Evolutionary conservation across 23 tunicate genomes (phyloP), one percentile per base, ranked within the genome.

Genomic region (Pegea sp.): DNA sequence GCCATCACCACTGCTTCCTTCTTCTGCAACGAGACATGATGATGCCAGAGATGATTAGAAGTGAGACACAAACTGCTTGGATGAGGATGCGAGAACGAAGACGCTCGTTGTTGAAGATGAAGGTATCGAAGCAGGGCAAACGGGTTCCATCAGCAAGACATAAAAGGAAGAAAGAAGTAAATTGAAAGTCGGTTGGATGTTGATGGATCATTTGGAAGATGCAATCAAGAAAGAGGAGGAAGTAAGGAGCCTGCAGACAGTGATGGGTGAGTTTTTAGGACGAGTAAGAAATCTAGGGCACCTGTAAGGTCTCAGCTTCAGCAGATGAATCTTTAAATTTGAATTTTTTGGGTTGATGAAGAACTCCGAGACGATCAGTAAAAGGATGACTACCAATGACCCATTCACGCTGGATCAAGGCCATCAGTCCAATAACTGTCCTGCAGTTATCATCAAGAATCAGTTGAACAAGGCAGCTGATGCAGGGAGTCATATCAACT

Each of bases 371-470:
- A 3, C 73, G 33, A 31, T 60, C 74, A 1, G 56, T 5, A 33
- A 79, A 79, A 8, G 93, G 93, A 34, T 73, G 69, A 3, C 93
- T 73, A n/a, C 60, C 74, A 38, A 71, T 64, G 21, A 79, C 69
- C 93, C 93, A 79, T 30, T 79, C 93, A 31, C 79, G 58, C 43
- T 79, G 93, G 51, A 79, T 65, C 23, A 79, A 64, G 4, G 68
- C 48, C 31, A 65, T 64, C 29, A 79, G 52, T 1, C 93, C 93
- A 24, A 23, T 28, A 0, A 71, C 2, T 5, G 93, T 79, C 13
- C 93, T 53, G 29, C 52, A 52, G 3, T 49, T 22, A 21, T 72
- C 72, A 54, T 79, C 93, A 28, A 76, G 66, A 31, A 79, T 65
- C 30, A 79, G 26, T 49, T 79, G 93, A 59, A 65, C 55, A 42